Evolutionary conservation across 2,113 vertebrate species (phyloP), one percentile per base, ranked within the genome.

Genomic region (Apeltes quadracus): DNA sequence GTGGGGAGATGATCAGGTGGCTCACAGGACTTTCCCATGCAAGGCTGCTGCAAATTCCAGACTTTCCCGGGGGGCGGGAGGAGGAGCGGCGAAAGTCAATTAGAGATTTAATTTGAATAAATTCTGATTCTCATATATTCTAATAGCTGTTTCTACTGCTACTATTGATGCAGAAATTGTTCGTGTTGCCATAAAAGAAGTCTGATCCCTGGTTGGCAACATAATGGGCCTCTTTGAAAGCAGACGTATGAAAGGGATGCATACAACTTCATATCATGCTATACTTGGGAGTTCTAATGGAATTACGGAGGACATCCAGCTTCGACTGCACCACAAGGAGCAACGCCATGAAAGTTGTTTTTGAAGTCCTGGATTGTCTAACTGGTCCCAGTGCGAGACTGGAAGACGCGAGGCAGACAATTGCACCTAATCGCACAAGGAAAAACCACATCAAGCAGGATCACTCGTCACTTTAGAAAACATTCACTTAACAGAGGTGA

Each of bases 391-490:
- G 7, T 32, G 15, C 34, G 39, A 22, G 32, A 22, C 65, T 27
- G 22, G 38, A 25, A 68, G n/a, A 54, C 3, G 3, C 56, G 16
- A 32, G 18, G 1, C 12, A 48, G 20, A 48, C 11, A 50, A n/a
- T 25, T 70, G 3, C 15, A 23, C 13, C 5, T 53, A n/a, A 25
- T 61, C 27, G n/a, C 46, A 27, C 34, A 16, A 7, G 16, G 12
- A 39, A 18, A 32, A 11, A 71, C 25, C 15, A 53, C 5, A 8
- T 51, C 7, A 18, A 25, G 46, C 18, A 67, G 51, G 50, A 51
- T 46, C 56, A 76, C 25, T 38, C 18, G 10, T 64, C 46, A 48
- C 14, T 53, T 71, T 32, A 50, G 18, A 39, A 66, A 69, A 75
- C 44, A 63, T 54, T 51, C 53, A 61, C 41, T 48, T 36, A 22